A percentile compares a stretch with the other conserved stretches of the same genome.
These are phyloP conservation scores for Astreopora myriophthalma DNA, from an alignment of 64 coral and sea anemone species.

Conservation along the genomic window DNA sequence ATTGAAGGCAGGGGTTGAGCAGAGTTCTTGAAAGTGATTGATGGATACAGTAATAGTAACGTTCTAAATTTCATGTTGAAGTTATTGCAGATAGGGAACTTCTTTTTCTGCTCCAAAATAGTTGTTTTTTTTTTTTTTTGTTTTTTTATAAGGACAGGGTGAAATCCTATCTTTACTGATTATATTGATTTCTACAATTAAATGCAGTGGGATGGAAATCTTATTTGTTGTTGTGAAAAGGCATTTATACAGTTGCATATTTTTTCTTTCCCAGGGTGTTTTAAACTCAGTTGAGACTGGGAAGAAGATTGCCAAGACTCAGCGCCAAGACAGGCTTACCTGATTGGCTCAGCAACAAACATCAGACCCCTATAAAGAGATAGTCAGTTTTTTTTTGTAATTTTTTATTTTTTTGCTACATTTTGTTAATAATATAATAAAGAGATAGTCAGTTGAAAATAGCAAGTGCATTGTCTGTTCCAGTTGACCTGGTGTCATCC, in stretches of 20 bases:
- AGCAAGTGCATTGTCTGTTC: neutral
- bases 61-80: neutral
- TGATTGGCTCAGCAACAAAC: constrained; percentile 36
- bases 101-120: too few species aligned
- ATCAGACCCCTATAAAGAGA: neutral
- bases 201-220: too few species aligned
- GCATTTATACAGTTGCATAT: too few species aligned
- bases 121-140: too few species aligned
- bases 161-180: too few species aligned
- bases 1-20: neutral
- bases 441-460: neutral
- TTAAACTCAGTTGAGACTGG: constrained; percentile 21
- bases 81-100: constrained; percentile 39
- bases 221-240: too few species aligned
- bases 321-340: constrained; percentile 26
- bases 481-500: neutral
- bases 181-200: too few species aligned
- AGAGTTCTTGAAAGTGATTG: constrained; percentile 70
- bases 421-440: too few species aligned
- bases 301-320: constrained; percentile 17
- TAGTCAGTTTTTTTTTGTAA: too few species aligned
- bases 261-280: constrained; percentile 6
- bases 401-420: too few species aligned
- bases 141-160: too few species aligned
- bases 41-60: constrained; percentile 19